Conservation (phyloP, 2,888 invertebrate genomes). For the Malthinus flaveolus region DNA sequence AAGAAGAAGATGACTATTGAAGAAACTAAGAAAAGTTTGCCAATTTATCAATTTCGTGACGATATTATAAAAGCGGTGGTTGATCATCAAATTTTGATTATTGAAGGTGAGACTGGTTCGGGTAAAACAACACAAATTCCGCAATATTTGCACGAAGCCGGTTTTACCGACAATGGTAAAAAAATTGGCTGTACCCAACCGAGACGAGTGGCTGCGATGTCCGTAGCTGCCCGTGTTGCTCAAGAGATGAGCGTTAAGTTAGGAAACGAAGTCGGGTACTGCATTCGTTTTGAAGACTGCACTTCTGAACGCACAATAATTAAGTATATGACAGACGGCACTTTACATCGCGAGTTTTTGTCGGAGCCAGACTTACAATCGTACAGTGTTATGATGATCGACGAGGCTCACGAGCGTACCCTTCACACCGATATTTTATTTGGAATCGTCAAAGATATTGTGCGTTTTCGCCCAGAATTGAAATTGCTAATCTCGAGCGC, state of each 20-base stretch:
- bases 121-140: slow-evolving; percentile 99
- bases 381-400: slow-evolving; percentile 98
- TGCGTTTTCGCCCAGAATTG: slow-evolving; percentile 88
- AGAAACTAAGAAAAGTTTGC: slow-evolving; percentile 90
- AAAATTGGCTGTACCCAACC: slow-evolving; percentile 98
- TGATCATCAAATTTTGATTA: slow-evolving; percentile 86
- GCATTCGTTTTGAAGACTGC: slow-evolving; percentile 98
- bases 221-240: slow-evolving; percentile 97
- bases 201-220: slow-evolving; percentile 98
- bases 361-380: slow-evolving; percentile 95
- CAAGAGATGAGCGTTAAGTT: slow-evolving; percentile 97
- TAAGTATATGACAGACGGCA: slow-evolving; percentile 99
- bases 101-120: slow-evolving; percentile 98
- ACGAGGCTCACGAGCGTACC: slow-evolving; percentile 98
- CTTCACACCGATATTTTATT: slow-evolving; percentile 98
- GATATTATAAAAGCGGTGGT: slow-evolving; percentile 89
- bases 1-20: slow-evolving; percentile 79
- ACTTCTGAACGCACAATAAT: slow-evolving; percentile 95
- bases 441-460: slow-evolving; percentile 95
- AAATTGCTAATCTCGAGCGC: slow-evolving; percentile 98
- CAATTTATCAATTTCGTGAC: slow-evolving; percentile 90
- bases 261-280: slow-evolving; percentile 88
- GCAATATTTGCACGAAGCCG: slow-evolving; percentile 95
- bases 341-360: slow-evolving; percentile 93
- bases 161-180: slow-evolving; percentile 80